Evolutionary conservation across 30 jellyfish, hydroid and myxozoan species (phyloP).

Genomic region (Hydractinia echinata): DNA sequence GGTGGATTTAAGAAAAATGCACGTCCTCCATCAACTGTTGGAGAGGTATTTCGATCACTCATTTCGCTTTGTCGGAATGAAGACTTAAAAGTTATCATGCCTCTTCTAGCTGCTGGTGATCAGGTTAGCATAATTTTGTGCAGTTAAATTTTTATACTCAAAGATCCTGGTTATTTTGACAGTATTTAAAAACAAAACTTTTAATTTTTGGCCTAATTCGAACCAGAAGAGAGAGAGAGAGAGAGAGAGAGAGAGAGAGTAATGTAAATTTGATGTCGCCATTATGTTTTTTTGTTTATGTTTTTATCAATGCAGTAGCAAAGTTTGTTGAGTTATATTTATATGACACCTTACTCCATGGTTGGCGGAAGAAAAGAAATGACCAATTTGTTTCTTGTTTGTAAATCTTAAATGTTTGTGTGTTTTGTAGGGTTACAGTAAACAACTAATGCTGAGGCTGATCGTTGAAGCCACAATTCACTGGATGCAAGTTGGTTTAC

Average conservation of each 20-base stretch:
- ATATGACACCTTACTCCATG: background rate
- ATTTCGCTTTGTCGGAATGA: conserved; percentile 65
- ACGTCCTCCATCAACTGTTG: conserved; percentile 75
- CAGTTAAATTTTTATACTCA: too few species aligned
- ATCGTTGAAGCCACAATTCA: conserved; percentile 78
- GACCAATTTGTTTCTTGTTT: background rate
- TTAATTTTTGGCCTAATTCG: too few species aligned
- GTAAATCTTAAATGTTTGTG: background rate
- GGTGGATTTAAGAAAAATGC: conserved; percentile 68
- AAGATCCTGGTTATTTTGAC: too few species aligned
- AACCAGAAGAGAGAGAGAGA: too few species aligned
- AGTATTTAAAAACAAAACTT: too few species aligned
- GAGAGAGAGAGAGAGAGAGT: too few species aligned
- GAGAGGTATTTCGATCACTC: conserved; percentile 77
- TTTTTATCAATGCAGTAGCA: too few species aligned
- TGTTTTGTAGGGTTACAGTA: conserved; percentile 46
- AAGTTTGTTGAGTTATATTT: too few species aligned
- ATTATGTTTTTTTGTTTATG: too few species aligned
- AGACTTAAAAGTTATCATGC: conserved; percentile 75
- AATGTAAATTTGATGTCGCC: too few species aligned
- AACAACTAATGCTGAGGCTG: conserved; percentile 59
- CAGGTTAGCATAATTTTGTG: conserved; percentile 41
- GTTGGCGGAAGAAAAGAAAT: background rate
- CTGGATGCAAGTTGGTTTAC: conserved; percentile 89
- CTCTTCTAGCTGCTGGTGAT: conserved; percentile 86